Conservation (phyloP, 2,888 invertebrate species). For the Noctua janthe region DNA sequence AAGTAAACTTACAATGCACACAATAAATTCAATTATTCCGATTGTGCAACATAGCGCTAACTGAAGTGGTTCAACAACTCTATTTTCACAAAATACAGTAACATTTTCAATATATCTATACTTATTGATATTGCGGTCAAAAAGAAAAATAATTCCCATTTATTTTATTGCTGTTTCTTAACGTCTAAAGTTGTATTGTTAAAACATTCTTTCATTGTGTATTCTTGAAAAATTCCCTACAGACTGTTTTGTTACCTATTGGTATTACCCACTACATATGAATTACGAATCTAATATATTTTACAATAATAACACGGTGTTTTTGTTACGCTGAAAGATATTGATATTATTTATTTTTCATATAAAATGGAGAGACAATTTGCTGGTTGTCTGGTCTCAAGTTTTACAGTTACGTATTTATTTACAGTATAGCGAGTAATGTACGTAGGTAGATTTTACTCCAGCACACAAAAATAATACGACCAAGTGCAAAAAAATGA, state of each 20-base stretch:
- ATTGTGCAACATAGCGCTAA: too few relatives aligned
- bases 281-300: conserved; percentile 31
- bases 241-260: conserved; percentile 30
- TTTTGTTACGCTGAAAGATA: conserved; percentile 19
- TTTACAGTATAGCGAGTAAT: conserved; percentile 10
- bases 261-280: conserved; percentile 22
- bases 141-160: conserved; percentile 12
- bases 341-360: conserved; percentile 30
- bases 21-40: not conserved
- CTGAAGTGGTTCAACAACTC: not conserved
- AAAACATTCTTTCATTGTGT: conserved; percentile 15
- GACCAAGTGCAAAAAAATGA: not conserved
- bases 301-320: conserved; percentile 29
- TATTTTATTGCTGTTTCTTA: conserved; percentile 31
- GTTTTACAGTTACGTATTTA: conserved; percentile 28
- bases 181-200: conserved; percentile 24
- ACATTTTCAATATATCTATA: conserved; percentile 15
- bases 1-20: not conserved
- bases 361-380: conserved; percentile 64
- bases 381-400: conserved; percentile 63
- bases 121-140: conserved; percentile 10
- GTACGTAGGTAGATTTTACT: not conserved
- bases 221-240: conserved; percentile 21
- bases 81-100: not conserved
- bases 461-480: not conserved